Conservation (phyloP, 2,888 invertebrate genomes). For the Boloria euphrosyne region DNA sequence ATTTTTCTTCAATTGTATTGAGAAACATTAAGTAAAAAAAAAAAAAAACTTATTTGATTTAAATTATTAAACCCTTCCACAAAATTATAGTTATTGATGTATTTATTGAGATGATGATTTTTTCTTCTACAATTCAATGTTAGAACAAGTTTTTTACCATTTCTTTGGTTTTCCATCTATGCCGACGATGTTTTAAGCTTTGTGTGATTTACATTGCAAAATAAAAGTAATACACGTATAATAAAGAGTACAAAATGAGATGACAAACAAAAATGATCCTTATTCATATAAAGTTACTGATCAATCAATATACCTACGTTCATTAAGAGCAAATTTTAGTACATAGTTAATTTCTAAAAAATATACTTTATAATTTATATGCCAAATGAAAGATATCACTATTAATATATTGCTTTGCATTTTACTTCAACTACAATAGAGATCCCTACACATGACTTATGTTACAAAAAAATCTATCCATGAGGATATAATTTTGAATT, state of each 20-base stretch:
- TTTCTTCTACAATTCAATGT: too few species aligned
- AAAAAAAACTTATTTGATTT: too few species aligned
- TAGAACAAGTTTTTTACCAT: too few species aligned
- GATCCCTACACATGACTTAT: constrained; percentile 8
- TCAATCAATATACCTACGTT: not conserved
- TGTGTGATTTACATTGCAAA: not conserved
- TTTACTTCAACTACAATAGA: not conserved
- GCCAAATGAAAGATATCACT: not conserved
- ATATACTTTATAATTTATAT: not conserved
- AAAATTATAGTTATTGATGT: too few species aligned
- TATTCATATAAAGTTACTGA: not conserved
- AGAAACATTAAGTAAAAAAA: too few species aligned
- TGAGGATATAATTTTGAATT: not conserved
- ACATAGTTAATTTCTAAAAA: too few species aligned
- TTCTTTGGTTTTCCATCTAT: too few species aligned
- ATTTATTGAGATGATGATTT: too few species aligned
- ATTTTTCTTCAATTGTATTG: too few species aligned
- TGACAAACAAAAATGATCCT: constrained; percentile 1
- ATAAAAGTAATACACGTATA: not conserved
- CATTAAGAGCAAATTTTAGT: not conserved
- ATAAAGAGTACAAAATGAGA: not conserved
- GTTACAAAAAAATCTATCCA: constrained; percentile 1
- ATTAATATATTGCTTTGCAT: not conserved
- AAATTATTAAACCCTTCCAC: too few species aligned
- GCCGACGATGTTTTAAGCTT: not conserved